phyloP scores from a whole-genome alignment of 2,113 vertebrate species.

The Globicephala melas region DNA sequence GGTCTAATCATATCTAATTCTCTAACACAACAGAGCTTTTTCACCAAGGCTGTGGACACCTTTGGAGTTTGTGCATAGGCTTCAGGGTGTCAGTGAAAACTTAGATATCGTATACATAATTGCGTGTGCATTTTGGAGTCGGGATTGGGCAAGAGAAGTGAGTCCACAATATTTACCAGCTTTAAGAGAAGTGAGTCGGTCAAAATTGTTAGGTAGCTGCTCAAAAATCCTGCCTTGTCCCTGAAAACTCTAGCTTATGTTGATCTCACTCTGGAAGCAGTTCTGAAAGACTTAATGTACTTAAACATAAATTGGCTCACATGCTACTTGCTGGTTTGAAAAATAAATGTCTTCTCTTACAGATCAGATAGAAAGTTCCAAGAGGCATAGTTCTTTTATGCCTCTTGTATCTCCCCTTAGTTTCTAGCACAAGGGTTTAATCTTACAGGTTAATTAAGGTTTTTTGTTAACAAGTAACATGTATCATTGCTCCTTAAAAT shows the following conservation, averaged over 20 bases:
- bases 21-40: not conserved
- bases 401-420: not conserved
- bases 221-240: not conserved
- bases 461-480: not conserved
- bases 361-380: not conserved
- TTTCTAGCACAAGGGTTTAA: not conserved
- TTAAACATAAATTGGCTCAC: not conserved
- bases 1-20: not conserved
- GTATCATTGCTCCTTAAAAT: not conserved
- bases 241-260: not conserved
- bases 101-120: not conserved
- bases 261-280: not conserved
- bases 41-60: not conserved
- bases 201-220: not conserved
- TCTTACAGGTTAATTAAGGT: not conserved
- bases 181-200: not conserved
- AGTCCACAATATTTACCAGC: not conserved
- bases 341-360: not conserved
- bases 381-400: not conserved
- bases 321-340: not conserved
- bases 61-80: not conserved
- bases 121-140: not conserved
- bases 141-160: not conserved
- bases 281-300: not conserved
- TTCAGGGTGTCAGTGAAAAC: not conserved